phyloP scores from a whole-genome alignment of 2,888 invertebrate genomes.

The Dasypogon diadema region DNA sequence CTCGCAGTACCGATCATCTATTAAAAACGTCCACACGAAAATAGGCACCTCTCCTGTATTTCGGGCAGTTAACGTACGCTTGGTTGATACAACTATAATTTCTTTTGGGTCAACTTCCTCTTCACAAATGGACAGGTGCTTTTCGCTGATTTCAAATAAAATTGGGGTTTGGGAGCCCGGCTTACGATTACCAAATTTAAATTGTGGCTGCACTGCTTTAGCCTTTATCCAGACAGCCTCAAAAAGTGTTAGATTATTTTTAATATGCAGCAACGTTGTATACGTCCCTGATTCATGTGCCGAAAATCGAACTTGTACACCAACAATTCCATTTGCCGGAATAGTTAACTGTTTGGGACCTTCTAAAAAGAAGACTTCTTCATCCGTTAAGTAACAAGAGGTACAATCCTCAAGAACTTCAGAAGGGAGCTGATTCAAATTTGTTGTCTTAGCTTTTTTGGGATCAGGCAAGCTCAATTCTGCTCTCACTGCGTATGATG shows the following conservation, averaged over 20 bases:
- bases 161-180: slow-evolving; percentile 82
- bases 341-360: slow-evolving; percentile 61
- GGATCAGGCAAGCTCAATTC: slow-evolving; percentile 66
- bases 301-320: slow-evolving; percentile 63
- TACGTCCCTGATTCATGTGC: slow-evolving; percentile 63
- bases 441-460: slow-evolving; percentile 61
- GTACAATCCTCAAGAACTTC: slow-evolving; percentile 66
- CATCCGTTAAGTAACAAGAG: slow-evolving; percentile 65
- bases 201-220: slow-evolving; percentile 86
- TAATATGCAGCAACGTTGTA: slow-evolving; percentile 69
- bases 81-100: slow-evolving; percentile 68
- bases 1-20: slow-evolving; percentile 78
- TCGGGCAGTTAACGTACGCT: slow-evolving; percentile 84
- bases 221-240: slow-evolving; percentile 88
- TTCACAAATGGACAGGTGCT: slow-evolving; percentile 73
- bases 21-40: slow-evolving; percentile 75
- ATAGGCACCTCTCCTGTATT: slow-evolving; percentile 95
- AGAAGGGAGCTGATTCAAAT: slow-evolving; percentile 62
- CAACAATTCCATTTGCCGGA: slow-evolving; percentile 61
- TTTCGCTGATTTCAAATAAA: slow-evolving; percentile 79
- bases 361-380: slow-evolving; percentile 63
- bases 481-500: slow-evolving; percentile 62
- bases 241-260: slow-evolving; percentile 94
- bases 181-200: slow-evolving; percentile 89
- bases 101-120: slow-evolving; percentile 51